phyloP scores from a whole-genome alignment of 2,113 vertebrate species.

The Typhlomys cinereus region DNA sequence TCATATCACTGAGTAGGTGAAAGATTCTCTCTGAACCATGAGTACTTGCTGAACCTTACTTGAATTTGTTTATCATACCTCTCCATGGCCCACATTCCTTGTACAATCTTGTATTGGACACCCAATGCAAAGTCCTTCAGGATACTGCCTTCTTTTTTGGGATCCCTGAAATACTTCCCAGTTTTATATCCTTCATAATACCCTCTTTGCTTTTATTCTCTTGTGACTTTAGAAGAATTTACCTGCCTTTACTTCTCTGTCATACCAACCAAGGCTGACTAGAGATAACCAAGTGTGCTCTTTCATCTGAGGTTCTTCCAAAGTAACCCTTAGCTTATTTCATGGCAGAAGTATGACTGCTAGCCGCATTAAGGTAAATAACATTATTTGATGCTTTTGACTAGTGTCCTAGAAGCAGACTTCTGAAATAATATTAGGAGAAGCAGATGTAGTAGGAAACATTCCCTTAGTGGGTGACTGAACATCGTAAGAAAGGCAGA shows the following conservation, averaged over 20 bases:
- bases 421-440: background rate
- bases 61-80: too few relatives aligned
- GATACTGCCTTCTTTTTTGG: fast-evolving
- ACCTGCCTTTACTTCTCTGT: background rate
- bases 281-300: background rate
- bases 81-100: background rate
- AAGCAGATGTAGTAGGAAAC: background rate
- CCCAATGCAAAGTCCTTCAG: background rate
- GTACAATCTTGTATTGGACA: background rate
- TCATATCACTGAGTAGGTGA: background rate
- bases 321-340: background rate
- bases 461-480: background rate
- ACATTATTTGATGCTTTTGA: background rate
- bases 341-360: background rate
- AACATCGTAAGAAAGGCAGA: background rate
- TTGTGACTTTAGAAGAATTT: background rate
- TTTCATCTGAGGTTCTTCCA: background rate
- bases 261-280: background rate
- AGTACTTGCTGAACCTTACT: too few relatives aligned
- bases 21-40: too few relatives aligned
- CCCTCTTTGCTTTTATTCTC: background rate
- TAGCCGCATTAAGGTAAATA: background rate
- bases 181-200: background rate
- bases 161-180: background rate
- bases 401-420: background rate